A percentile compares a stretch with the other conserved stretches of the same genome.
phyloP scores from a whole-genome alignment of 2,113 vertebrate species.

The Dendrocopos noguchii region DNA sequence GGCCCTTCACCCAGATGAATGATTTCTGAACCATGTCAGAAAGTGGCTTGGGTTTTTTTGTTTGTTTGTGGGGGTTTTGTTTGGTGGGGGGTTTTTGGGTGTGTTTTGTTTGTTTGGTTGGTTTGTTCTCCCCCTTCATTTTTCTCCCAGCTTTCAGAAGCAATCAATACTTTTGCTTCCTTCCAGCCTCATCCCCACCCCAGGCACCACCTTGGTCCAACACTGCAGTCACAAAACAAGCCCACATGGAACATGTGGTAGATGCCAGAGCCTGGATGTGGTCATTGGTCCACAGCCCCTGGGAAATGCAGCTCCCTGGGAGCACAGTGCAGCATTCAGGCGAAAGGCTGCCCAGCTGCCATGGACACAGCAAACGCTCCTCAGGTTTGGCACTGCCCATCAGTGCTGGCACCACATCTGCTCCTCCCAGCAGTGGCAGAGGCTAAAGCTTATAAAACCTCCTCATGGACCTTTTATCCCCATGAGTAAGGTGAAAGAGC shows the following conservation, averaged over 20 bases:
- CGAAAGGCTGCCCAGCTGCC: fast-evolving
- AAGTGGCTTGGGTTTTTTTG: not conserved
- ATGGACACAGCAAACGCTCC: fast-evolving
- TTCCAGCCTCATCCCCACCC: not conserved
- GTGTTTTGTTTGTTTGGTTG: not conserved
- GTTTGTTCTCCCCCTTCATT: too few species aligned
- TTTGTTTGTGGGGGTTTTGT: not conserved
- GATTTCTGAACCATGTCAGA: not conserved
- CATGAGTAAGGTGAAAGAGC: not conserved
- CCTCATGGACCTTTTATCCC: not conserved
- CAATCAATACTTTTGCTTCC: fast-evolving
- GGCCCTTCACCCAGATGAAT: too few species aligned
- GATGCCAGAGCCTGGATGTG: not conserved
- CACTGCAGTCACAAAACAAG: not conserved
- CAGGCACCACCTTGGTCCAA: too few species aligned
- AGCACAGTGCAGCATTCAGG: not conserved
- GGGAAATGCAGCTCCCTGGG: not conserved
- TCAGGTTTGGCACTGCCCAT: fast-evolving
- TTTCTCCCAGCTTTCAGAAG: not conserved
- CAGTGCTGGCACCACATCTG: fast-evolving
- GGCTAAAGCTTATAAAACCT: not conserved
- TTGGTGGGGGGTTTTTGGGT: not conserved
- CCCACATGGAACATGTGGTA: not conserved
- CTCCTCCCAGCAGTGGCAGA: not conserved
- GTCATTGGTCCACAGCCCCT: not conserved